Conservation (phyloP, 37 sponge, comb jelly and placozoan genomes). For the Theonella swinhoei region DNA sequence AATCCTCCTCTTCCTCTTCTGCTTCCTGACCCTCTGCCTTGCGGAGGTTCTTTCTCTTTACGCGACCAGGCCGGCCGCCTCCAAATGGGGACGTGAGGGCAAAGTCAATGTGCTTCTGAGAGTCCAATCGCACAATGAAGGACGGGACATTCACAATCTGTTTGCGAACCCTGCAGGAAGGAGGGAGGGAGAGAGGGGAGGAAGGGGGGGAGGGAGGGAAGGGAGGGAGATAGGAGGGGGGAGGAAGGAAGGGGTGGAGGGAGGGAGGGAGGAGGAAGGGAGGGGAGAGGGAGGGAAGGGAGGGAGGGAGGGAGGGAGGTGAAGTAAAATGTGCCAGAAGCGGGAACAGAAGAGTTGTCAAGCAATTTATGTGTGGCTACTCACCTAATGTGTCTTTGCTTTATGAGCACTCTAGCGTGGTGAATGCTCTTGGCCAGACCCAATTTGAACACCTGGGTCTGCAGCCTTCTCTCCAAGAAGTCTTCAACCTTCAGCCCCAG, state of each 20-base stretch:
- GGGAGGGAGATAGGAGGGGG: not conserved
- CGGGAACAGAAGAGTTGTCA: too few relatives aligned
- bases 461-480: conserved; percentile 97
- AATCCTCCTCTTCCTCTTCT: conserved; percentile 86
- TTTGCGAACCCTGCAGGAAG: conserved; percentile 83
- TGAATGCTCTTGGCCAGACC: conserved; percentile 98
- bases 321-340: too few relatives aligned
- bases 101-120: conserved; percentile 99
- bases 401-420: conserved; percentile 96
- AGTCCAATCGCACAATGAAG: conserved; percentile 97
- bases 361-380: too few relatives aligned
- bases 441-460: conserved; percentile 99
- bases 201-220: too few relatives aligned
- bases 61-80: conserved; percentile 90
- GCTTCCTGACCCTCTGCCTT: conserved; percentile 75
- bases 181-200: not conserved
- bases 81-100: conserved; percentile 96
- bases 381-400: conserved; percentile 97
- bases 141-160: conserved; percentile 99
- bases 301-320: too few relatives aligned
- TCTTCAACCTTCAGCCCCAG: conserved; percentile 94
- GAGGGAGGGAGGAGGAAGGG: too few relatives aligned
- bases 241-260: not conserved
- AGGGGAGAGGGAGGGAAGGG: too few relatives aligned
- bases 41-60: conserved; percentile 96